Conservation (phyloP, 2,797 vertebrate genomes). For the Microhierax caerulescens region DNA sequence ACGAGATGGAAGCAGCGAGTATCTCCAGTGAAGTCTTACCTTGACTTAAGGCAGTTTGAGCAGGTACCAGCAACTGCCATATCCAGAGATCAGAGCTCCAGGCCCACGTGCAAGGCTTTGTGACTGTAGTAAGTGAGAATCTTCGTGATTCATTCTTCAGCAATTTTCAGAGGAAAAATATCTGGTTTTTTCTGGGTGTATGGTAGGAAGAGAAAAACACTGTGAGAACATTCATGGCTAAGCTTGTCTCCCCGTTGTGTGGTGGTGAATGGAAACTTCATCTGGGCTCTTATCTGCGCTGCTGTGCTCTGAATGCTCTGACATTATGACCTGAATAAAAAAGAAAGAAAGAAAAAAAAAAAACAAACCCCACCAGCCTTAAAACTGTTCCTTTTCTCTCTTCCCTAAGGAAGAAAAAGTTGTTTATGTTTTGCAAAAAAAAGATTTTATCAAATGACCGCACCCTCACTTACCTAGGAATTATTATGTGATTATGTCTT, state of each 20-base stretch:
- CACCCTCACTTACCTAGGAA: background rate
- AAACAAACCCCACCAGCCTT: background rate
- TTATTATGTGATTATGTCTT: background rate
- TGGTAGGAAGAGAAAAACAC: background rate
- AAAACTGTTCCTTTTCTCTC: background rate
- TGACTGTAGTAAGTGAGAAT: background rate
- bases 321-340: background rate
- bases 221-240: background rate
- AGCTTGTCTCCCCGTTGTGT: background rate
- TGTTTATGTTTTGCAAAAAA: constrained; percentile 2
- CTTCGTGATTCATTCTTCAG: background rate
- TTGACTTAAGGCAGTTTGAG: background rate
- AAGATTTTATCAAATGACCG: background rate
- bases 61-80: background rate
- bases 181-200: background rate
- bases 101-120: background rate
- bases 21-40: background rate
- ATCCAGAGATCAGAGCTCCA: background rate
- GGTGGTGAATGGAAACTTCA: background rate
- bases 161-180: background rate
- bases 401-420: background rate
- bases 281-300: background rate
- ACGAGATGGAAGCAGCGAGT: background rate
- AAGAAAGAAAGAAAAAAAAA: background rate
- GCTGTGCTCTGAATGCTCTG: background rate